Conservation (phyloP, 2,888 invertebrate species). For the Apotomis turbidana region DNA sequence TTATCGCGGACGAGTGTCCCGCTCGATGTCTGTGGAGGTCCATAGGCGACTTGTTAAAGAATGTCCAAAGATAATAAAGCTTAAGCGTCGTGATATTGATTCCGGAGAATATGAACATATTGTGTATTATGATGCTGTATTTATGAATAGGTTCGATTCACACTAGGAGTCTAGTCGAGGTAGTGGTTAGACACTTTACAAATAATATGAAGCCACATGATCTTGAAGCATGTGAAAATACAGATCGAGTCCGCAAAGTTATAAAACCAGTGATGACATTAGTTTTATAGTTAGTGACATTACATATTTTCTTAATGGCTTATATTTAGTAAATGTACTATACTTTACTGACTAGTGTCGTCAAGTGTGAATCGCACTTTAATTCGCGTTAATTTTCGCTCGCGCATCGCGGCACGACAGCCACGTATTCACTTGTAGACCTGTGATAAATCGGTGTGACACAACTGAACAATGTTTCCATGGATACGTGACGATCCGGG, state of each 20-base stretch:
- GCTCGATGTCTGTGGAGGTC: neutral
- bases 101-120: neutral
- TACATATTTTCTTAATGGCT: too few species aligned
- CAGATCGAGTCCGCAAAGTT: too few species aligned
- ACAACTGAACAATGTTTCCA: neutral
- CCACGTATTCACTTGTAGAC: neutral
- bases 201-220: too few species aligned
- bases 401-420: neutral
- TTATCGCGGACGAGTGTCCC: neutral
- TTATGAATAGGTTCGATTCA: slow-evolving; percentile 6
- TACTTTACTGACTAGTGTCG: neutral
- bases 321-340: neutral
- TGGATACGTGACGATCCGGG: slow-evolving; percentile 9
- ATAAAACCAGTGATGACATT: too few species aligned
- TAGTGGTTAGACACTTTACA: too few species aligned
- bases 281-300: too few species aligned
- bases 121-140: neutral
- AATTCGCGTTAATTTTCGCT: neutral
- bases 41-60: slow-evolving; percentile 3
- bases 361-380: slow-evolving; percentile 7
- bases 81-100: neutral
- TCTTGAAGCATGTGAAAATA: too few species aligned
- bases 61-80: neutral
- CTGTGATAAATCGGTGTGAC: slow-evolving; percentile 1
- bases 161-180: neutral